Base-by-base conservation (phyloP, 2,797 vertebrate species). In the Echeneis naucrates region DNA sequence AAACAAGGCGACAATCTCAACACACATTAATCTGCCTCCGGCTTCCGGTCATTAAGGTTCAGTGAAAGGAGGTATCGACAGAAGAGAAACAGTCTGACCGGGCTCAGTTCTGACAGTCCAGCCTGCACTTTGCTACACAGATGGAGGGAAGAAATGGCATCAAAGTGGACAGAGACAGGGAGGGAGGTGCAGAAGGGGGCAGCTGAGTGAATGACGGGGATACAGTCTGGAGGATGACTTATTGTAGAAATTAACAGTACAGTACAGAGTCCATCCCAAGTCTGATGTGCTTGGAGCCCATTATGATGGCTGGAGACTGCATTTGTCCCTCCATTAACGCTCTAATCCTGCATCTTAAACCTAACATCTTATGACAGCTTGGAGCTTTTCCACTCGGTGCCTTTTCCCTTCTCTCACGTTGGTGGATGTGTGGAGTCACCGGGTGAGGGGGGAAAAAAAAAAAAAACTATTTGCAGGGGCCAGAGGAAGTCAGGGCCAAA, bases 331-430 rank as follows among this genome's bases (percentile, higher is more conserved):
- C 75, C 77, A 77, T 89, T 85, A 78, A 72, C 68, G 61, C 50
- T 16, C 74, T 81, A 83, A 90, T 92, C 88, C 88, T 38, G 72
- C 80, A 75, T 82, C 82, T 73, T 45, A 79, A 77, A 85, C 85
- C 85, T 85, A 89, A 93, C 82, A 70, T 66, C 84, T 72, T 76
- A 72, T 24, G 87, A 91, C 91, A 91, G 88, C 69, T 67, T 78
- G 77, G 83, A 79, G 70, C 81, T 79, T 79, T 88, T 87, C 78
- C 81, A 77, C 75, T 6, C n/a, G 71, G 60, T 50, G 80, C 57
- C 57, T 78, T 68, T 85, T 88, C 68, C 76, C 45, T 71, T 51
- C 64, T 63, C 70, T 68, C 78, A 17, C 51, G 42, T 69, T 76
- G 83, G 67, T 33, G 53, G 71, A 90, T 35, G 61, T 35, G 77